A percentile compares a stretch with the other conserved stretches of the same genome.
Evolutionary conservation across 1,140 invertebrate genomes (phyloP).

Genomic region (Anthonomus grandis): DNA sequence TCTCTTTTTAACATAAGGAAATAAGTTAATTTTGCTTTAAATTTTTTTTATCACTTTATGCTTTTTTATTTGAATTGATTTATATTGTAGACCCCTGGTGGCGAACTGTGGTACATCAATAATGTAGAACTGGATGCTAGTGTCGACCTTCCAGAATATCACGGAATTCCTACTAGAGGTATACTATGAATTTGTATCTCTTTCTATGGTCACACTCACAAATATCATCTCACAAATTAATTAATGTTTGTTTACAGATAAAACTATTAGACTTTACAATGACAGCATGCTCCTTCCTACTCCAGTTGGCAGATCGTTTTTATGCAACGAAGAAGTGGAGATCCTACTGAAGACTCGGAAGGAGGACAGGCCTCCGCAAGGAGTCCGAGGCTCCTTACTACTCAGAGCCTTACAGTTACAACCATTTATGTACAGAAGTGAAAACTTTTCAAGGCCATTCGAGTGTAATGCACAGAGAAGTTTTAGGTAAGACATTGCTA

Average conservation of each 20-base stretch:
- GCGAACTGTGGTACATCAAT: constrained; percentile 80
- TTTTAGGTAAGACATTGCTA: no score
- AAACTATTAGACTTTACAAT: constrained; percentile 56
- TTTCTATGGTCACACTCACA: background rate
- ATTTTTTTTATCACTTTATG: background rate
- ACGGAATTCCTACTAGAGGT: constrained; percentile 49
- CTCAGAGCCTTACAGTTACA: constrained; percentile 48
- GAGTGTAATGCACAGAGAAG: constrained; percentile 51
- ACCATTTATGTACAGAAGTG: constrained; percentile 64
- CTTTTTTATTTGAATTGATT: constrained; percentile 5
- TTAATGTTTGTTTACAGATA: constrained; percentile 43
- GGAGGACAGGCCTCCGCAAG: constrained; percentile 46
- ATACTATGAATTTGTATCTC: constrained; percentile 43
- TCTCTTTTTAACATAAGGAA: no score
- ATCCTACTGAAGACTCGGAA: constrained; percentile 51
- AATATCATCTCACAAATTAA: background rate
- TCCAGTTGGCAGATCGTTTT: constrained; percentile 79
- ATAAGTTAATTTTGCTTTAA: no score
- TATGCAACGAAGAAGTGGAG: constrained; percentile 69
- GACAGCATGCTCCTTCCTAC: constrained; percentile 72
- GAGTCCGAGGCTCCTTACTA: constrained; percentile 37
- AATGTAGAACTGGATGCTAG: constrained; percentile 63
- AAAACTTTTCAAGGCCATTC: constrained; percentile 59
- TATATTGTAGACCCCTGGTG: constrained; percentile 65
- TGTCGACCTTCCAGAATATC: constrained; percentile 48